phyloP scores from a whole-genome alignment of 2,888 invertebrate genomes.

The Eupelmus urozonus region DNA sequence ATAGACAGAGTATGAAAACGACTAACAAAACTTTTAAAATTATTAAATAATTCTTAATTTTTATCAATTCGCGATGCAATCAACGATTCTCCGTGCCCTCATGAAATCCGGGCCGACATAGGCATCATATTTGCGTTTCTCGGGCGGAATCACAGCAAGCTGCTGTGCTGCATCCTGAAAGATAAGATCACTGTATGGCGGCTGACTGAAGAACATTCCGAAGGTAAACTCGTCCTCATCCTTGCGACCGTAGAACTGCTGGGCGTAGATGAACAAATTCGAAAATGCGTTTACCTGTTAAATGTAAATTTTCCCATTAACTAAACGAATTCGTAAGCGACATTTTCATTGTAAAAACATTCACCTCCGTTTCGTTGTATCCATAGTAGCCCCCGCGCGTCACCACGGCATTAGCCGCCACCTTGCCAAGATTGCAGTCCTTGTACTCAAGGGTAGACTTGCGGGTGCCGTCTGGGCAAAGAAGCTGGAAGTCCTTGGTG shows the following conservation, averaged over 20 bases:
- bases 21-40: too few relatives aligned
- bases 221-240: conserved; percentile 93
- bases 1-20: too few relatives aligned
- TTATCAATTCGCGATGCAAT: conserved; percentile 85
- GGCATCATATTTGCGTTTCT: conserved; percentile 84
- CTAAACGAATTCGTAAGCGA: too few relatives aligned
- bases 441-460: conserved; percentile 89
- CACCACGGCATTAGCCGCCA: conserved; percentile 94
- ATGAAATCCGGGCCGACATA: conserved; percentile 87
- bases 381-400: conserved; percentile 90
- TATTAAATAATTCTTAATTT: too few relatives aligned
- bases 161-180: conserved; percentile 97
- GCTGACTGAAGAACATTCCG: conserved; percentile 93
- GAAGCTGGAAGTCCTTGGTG: conserved; percentile 93
- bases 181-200: conserved; percentile 93
- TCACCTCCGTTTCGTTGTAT: conserved; percentile 83
- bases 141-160: conserved; percentile 84
- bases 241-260: conserved; percentile 95
- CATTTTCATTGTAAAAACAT: conserved; percentile 9
- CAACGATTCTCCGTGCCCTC: conserved; percentile 86
- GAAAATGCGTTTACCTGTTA: conserved; percentile 90
- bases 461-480: conserved; percentile 94
- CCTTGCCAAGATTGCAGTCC: conserved; percentile 92
- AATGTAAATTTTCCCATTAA: too few relatives aligned
- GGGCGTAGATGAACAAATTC: conserved; percentile 94